Evolutionary conservation across 2,888 invertebrate genomes (phyloP).

Genomic region (Drosophila imparisetae): DNA sequence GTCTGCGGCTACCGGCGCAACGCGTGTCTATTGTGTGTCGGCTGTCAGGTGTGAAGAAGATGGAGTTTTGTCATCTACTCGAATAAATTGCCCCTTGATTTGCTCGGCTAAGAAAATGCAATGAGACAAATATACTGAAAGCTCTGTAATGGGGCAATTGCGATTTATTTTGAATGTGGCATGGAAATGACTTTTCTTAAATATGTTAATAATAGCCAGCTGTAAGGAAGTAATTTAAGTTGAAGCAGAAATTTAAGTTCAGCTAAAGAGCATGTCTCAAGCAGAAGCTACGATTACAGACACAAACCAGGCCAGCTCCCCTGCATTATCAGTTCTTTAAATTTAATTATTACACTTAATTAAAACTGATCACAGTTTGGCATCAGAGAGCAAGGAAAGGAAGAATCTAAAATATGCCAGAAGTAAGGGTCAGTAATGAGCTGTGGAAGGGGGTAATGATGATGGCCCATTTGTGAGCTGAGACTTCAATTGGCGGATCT

Average conservation of each 20-base stretch:
- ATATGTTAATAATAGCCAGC: not conserved
- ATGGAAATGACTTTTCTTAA: not conserved
- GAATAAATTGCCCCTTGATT: slow-evolving; percentile 35
- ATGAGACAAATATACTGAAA: slow-evolving; percentile 1
- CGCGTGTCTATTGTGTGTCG: slow-evolving; percentile 48
- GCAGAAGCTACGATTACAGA: not conserved
- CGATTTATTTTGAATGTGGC: not conserved
- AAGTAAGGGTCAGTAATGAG: not conserved
- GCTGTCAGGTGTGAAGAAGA: slow-evolving; percentile 74
- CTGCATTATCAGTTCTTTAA: not conserved
- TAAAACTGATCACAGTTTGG: not conserved
- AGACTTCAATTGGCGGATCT: not conserved
- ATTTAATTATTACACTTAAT: not conserved
- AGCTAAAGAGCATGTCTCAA: not conserved
- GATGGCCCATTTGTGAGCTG: not conserved
- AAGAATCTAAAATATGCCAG: not conserved
- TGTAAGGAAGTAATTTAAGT: fast-evolving
- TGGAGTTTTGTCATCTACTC: slow-evolving; percentile 54
- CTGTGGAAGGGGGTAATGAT: not conserved
- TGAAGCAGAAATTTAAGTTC: fast-evolving
- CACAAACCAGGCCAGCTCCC: not conserved
- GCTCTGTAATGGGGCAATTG: slow-evolving; percentile 3
- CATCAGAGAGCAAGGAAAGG: not conserved
- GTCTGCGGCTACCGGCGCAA: slow-evolving; percentile 15
- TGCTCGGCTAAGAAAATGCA: slow-evolving; percentile 36